Base-by-base conservation (phyloP, 2,888 invertebrate genomes). In the Lithophane leautieri region DNA sequence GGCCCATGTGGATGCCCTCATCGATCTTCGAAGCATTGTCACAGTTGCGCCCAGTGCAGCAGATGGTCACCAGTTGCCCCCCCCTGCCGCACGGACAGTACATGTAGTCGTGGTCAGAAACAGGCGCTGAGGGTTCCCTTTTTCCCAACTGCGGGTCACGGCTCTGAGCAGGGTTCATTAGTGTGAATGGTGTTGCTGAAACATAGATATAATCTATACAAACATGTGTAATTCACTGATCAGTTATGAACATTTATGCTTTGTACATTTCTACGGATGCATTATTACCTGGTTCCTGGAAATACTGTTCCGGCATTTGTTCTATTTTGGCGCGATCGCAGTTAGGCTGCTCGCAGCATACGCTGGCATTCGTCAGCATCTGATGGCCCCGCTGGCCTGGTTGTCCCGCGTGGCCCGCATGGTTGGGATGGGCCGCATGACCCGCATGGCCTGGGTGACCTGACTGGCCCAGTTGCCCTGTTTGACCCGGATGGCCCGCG, bases 21-120 rank as follows among this genome's bases (percentile, higher is more conserved):
- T 69, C 73, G 11, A 83, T 73, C 50, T 85, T 83, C 0, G 83
- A 34, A 1, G 83, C 12, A 3, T 81, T 82, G 11, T 85, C 83
- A 34, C 83, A 83, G 54, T 83, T 69, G 2, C 69, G 73, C 1
- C 85, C 73, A 4, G 40, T 47, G 60, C 83, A 83, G 60, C 83
- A 83, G 9, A 84, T 81, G 7, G 82, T 73, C 9, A 83, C 69
- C 50, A 85, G 58, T n/a, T 84, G 82, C 8, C 70, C 82, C 2
- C 56, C 28, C 12, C 50, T 70, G 0, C 77, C 56, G 44, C 85
- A 84, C 0, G 77, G 73, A n/a, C 82, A 84, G 19, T n/a, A 69
- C n/a, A 66, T 8, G 28, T 63, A 63, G 11, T 58, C 12, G 4
- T 44, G 70, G 9, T 82, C 78, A 2, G 76, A 22, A 12, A 8